Evolutionary conservation across 2,113 vertebrate genomes (phyloP), one percentile per base, ranked within the genome.

Genomic region (Osmerus mordax): DNA sequence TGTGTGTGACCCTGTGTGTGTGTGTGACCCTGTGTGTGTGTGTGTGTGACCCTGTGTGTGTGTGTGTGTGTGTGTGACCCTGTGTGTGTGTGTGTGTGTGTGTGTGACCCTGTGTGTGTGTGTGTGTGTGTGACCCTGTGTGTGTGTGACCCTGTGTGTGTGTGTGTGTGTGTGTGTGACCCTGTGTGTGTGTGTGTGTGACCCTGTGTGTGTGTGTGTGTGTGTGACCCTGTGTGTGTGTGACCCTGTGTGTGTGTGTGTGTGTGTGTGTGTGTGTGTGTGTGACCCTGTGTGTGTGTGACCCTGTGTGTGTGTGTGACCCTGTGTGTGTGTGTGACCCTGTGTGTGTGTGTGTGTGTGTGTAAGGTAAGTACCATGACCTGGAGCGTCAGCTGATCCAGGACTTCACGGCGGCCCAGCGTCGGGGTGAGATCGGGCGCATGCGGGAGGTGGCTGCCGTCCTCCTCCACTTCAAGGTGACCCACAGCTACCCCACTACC

Each of bases 321-420:
- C 14, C 6, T 67, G 8, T 74, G 60, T 68, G 65, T 75, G 55
- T n/a, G n/a, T 7, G 29, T 56, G 6, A 70, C 18, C 76, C 68
- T 78, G 61, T 16, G 4, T 71, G 68, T 53, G 47, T 77, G 18
- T 67, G n/a, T n/a, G n/a, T n/a, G n/a, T n/a, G n/a, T n/a, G n/a
- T n/a, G n/a, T n/a, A n/a, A 99, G 97, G 97, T 94, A 99, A 99
- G 79, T 99, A 99, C 84, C 97, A 99, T n/a, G 97, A 98, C 88
- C 93, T 99, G 88, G 97, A 99, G 91, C 94, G 95, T 71, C 97
- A 99, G 84, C 85, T 99, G 86, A 99, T 99, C 91, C 96, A 97
- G 77, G 97, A 99, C 87, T 99, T 99, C 83, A 99, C 96, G 4
- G 92, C 90, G 81, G 97, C 97, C 55, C 97, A 99, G 84, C 91